Base-by-base conservation (phyloP, 1,140 invertebrate genomes). In the Bombus ignitus region DNA sequence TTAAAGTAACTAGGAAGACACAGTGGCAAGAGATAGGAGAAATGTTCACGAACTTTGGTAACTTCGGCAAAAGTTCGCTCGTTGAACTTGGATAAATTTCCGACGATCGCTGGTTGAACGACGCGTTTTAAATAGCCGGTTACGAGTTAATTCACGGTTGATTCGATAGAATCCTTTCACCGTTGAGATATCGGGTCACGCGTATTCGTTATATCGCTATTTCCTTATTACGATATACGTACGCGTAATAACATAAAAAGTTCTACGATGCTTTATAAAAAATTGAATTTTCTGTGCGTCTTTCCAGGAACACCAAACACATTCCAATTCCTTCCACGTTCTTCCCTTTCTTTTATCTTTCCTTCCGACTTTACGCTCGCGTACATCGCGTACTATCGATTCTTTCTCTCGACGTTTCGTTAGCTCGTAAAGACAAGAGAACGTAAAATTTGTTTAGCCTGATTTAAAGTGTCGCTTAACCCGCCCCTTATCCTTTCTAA, bases 401-500 rank as follows among this genome's bases (percentile, higher is more conserved):
- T 32, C 65, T 59, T 37, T 25, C 39, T 39, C 12, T n/a, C 44
- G 39, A 81, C 35, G 28, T 72, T 44, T 59, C 70, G 74, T 28
- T 39, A 22, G 47, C 44, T 59, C 82, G 73, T 44, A 59, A 83
- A 83, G 62, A 77, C 62, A 25, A 44, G 65, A 44, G 65, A 42
- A 74, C 57, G 80, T 32, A 65, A 77, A 83, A 77, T 83, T 77
- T 66, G 82, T 57, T 83, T 59, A 77, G 74, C 74, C 65, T 70
- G 81, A 83, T 83, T 83, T 83, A 83, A 78, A 78, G 74, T n/a
- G 74, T 39, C 74, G 82, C 62, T 65, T 59, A 70, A 42, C 47
- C 47, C 42, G 53, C 74, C 53, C 53, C 25, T 28, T 2, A 28
- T 28, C 57, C 35, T n/a, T 68, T 75, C 13, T 37, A 42, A 47